Conservation (phyloP, 2,888 invertebrate genomes). For the Hemistola chrysoprasaria region DNA sequence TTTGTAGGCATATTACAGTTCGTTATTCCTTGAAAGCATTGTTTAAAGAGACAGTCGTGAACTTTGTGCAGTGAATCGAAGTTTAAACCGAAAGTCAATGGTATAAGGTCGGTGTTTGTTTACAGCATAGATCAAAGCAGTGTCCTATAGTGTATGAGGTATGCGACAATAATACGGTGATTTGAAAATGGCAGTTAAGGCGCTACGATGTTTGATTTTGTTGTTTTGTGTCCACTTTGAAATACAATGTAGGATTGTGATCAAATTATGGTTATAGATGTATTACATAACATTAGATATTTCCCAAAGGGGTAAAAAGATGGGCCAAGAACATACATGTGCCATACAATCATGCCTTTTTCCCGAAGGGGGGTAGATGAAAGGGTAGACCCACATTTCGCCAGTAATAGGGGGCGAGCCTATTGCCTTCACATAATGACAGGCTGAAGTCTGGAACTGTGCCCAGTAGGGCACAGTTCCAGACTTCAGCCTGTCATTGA, state of each 20-base stretch:
- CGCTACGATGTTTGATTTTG: slow-evolving; percentile 26
- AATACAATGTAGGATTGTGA: slow-evolving; percentile 26
- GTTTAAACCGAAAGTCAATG: slow-evolving; percentile 41
- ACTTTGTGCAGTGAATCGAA: slow-evolving; percentile 39
- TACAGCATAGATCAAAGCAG: slow-evolving; percentile 61
- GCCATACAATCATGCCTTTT: no score
- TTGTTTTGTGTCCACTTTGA: slow-evolving; percentile 16
- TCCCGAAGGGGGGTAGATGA: no score
- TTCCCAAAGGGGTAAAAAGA: no score
- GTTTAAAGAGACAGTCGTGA: background rate
- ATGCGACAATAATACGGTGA: slow-evolving; percentile 66
- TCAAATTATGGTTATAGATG: no score
- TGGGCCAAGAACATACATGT: no score
- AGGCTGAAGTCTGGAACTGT: no score
- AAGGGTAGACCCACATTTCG: no score
- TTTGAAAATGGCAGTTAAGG: slow-evolving; percentile 65
- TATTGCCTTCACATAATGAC: no score
- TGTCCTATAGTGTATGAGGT: slow-evolving; percentile 60
- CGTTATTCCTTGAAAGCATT: background rate
- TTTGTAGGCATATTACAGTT: background rate
- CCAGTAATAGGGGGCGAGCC: no score
- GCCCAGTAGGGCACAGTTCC: no score
- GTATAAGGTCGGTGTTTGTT: slow-evolving; percentile 39
- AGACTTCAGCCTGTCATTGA: no score
- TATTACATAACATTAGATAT: no score